A percentile compares a stretch with the other conserved stretches of the same genome.
These are phyloP conservation scores for Epinephelus lanceolatus DNA, from an alignment of 2,113 vertebrate genomes.

Conservation along the genomic window DNA sequence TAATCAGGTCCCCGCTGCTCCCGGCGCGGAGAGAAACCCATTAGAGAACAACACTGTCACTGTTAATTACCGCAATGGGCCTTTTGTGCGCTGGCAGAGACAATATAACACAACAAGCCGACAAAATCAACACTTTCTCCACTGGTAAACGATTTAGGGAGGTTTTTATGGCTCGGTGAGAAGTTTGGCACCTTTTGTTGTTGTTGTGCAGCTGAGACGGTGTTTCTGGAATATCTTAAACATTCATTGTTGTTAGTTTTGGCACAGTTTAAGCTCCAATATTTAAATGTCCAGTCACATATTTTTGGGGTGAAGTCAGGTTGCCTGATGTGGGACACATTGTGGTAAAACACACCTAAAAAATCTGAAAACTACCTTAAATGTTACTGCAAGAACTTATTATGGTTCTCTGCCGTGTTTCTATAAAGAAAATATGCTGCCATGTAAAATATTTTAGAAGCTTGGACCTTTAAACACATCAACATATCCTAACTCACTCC, in stretches of 20 bases:
- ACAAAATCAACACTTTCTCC: conserved; percentile 60
- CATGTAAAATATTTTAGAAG: too few species aligned
- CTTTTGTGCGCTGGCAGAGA: conserved; percentile 65
- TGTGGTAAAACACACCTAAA: too few species aligned
- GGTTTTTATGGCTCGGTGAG: conserved; percentile 26
- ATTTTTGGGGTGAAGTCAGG: too few species aligned
- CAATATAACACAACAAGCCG: conserved; percentile 49
- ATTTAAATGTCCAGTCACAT: neutral
- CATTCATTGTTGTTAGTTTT: neutral
- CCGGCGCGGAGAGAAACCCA: conserved; percentile 53
- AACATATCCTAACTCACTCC: too few species aligned
- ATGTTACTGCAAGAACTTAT: too few species aligned
- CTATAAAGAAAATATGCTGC: too few species aligned
- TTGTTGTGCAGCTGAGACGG: neutral
- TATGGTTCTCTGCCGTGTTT: too few species aligned
- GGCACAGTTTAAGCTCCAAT: neutral
- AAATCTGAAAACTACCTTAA: too few species aligned
- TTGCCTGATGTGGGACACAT: too few species aligned
- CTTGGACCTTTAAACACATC: too few species aligned
- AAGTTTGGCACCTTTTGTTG: conserved; percentile 55
- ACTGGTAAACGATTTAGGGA: conserved; percentile 34
- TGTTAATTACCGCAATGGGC: conserved; percentile 65
- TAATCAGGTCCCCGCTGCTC: conserved; percentile 59
- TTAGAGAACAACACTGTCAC: conserved; percentile 68
- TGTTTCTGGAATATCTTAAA: neutral